phyloP scores from a whole-genome alignment of 2,888 invertebrate genomes.

The Nomada goodeniana region DNA sequence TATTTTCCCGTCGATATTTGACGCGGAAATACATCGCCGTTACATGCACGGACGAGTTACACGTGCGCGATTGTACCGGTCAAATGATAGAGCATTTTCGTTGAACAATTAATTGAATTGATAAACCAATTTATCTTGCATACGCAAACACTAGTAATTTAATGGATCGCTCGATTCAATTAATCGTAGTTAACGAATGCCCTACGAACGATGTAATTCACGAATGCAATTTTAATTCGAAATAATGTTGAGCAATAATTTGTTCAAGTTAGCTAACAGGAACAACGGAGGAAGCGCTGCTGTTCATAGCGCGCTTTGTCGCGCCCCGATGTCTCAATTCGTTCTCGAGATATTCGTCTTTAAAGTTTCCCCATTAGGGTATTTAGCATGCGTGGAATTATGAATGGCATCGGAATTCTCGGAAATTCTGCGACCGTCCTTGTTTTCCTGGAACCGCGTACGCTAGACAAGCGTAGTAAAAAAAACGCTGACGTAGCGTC shows the following conservation, averaged over 20 bases:
- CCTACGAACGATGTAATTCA: not conserved
- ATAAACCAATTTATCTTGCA: not conserved
- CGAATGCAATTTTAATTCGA: no score
- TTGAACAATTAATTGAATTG: not conserved
- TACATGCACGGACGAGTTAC: not conserved
- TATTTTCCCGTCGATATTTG: not conserved
- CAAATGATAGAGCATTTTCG: not conserved
- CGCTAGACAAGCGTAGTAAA: not conserved
- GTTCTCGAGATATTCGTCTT: not conserved
- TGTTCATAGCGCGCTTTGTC: not conserved
- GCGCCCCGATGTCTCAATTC: not conserved
- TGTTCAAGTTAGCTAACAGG: not conserved
- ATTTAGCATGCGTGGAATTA: not conserved
- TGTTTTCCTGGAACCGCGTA: slow-evolving; percentile 1
- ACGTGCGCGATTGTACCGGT: not conserved
- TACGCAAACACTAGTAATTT: not conserved
- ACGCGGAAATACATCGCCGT: not conserved
- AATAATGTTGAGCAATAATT: not conserved
- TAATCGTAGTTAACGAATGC: not conserved
- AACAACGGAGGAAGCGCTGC: not conserved
- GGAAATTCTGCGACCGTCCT: slow-evolving; percentile 5
- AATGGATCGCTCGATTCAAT: not conserved
- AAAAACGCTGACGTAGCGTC: slow-evolving; percentile 14
- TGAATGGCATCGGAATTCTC: not conserved
- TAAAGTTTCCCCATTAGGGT: not conserved